Base-by-base conservation (phyloP, 2,888 invertebrate genomes). In the Eupsilia transversa region DNA sequence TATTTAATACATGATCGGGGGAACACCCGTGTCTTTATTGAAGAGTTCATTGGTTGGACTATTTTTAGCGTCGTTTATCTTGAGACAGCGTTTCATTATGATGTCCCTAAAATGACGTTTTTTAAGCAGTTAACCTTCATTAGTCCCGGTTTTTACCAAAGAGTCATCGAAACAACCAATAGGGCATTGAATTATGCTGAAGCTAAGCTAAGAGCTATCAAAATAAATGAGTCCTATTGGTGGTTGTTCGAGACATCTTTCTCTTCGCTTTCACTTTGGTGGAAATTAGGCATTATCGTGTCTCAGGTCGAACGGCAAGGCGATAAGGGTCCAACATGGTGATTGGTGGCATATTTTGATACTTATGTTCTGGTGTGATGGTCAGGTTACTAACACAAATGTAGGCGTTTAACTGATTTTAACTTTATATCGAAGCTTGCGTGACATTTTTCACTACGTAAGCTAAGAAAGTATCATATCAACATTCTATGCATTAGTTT, bases 1-100 rank as follows among this genome's bases (percentile, higher is more conserved):
- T n/a, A 43, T 30, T 20, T 54, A 61, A 54, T n/a, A n/a, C n/a
- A n/a, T 38, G 33, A 23, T 54, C 54, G 1, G 38, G 77, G 69
- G 69, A 77, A 61, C 17, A 30, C 60, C 77, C 46, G 20, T 74
- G 23, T 43, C 33, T 46, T 14, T 17, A 57, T 6, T 27, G 23
- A 23, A 6, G 38, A 56, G 54, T 56, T 74, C 30, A 61, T 63
- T 63, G 17, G 43, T 30, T n/a, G 30, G 10, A 30, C 52, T 52
- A 71, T 67, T 69, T n/a, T 68, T 27, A 23, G 30, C n/a, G 38
- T 23, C n/a, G 27, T 27, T 65, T 52, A 70, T 56, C 17, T 33
- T 56, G 33, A 20, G 2, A 27, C 12, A n/a, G 33, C 33, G 12
- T 68, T 27, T 43, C 38, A 56, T 54, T 27, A 17, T 10, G 27